These are phyloP conservation scores for Calephelis virginiensis DNA, from an alignment of 1,140 invertebrate species.

Conservation along the genomic window DNA sequence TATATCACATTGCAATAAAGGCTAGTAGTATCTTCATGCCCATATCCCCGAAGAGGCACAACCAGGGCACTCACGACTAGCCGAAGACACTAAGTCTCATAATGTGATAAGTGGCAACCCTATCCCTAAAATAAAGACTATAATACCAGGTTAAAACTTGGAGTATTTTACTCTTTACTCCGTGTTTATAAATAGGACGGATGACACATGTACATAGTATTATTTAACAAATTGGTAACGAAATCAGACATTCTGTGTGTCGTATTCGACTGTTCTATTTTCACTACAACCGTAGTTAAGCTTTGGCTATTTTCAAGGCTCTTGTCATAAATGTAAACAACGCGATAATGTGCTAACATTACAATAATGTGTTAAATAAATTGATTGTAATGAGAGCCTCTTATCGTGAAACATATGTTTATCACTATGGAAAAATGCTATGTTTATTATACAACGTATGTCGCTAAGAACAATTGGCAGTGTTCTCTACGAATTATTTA, in stretches of 20 bases:
- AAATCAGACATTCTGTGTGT: background rate
- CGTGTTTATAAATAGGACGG: too few relatives aligned
- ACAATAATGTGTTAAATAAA: constrained; percentile 3
- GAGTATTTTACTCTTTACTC: too few relatives aligned
- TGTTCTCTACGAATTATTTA: background rate
- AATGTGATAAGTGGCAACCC: too few relatives aligned
- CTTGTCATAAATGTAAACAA: background rate
- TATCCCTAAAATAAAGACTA: too few relatives aligned
- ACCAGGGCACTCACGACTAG: too few relatives aligned
- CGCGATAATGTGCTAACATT: background rate
- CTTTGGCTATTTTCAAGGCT: background rate
- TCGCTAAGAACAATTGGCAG: background rate
- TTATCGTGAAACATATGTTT: background rate
- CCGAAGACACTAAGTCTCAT: too few relatives aligned
- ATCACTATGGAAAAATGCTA: background rate
- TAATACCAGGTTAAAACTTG: too few relatives aligned
- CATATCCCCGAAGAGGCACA: too few relatives aligned
- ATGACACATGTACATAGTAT: too few relatives aligned
- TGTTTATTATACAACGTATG: constrained; percentile 1
- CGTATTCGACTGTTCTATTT: background rate
- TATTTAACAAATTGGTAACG: too few relatives aligned
- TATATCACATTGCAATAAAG: too few relatives aligned
- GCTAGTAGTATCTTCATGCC: too few relatives aligned
- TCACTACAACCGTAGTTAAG: background rate
- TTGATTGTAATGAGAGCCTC: constrained; percentile 1